Evolutionary conservation across 2,888 invertebrate species (phyloP).

Genomic region (Ferrisia virgata): DNA sequence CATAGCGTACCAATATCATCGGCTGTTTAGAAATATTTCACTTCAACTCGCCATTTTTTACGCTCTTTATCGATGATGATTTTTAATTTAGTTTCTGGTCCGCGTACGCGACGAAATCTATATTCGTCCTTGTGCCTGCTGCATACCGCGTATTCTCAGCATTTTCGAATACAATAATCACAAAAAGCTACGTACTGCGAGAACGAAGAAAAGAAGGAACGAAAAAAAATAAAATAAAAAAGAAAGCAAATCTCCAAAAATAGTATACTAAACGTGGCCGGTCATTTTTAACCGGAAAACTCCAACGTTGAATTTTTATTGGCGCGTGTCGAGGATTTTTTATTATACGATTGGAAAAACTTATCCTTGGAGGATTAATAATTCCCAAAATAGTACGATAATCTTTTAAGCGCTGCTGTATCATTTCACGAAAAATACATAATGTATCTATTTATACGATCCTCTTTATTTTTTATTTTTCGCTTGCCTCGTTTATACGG

Average conservation of each 20-base stretch:
- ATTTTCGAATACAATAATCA: background rate
- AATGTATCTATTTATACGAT: background rate
- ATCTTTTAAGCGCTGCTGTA: background rate
- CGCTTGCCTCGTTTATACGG: background rate
- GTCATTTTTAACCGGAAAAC: background rate
- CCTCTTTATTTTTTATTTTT: background rate
- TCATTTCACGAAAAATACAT: background rate
- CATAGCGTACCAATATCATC: background rate
- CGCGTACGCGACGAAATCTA: background rate
- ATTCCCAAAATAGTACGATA: background rate
- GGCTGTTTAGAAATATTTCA: background rate
- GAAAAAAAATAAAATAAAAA: background rate
- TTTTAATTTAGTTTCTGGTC: background rate
- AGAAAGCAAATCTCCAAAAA: background rate
- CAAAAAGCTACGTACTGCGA: background rate
- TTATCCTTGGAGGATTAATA: background rate
- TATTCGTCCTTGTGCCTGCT: background rate
- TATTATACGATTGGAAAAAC: background rate
- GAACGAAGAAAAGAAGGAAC: background rate
- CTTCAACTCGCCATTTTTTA: background rate
- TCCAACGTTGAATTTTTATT: background rate
- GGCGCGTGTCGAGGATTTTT: conserved; percentile 5
- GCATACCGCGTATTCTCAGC: background rate
- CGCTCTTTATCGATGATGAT: conserved; percentile 1
- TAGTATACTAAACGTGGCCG: background rate